Conservation (phyloP, 2,888 invertebrate genomes). For the Cerceris rybyensis region DNA sequence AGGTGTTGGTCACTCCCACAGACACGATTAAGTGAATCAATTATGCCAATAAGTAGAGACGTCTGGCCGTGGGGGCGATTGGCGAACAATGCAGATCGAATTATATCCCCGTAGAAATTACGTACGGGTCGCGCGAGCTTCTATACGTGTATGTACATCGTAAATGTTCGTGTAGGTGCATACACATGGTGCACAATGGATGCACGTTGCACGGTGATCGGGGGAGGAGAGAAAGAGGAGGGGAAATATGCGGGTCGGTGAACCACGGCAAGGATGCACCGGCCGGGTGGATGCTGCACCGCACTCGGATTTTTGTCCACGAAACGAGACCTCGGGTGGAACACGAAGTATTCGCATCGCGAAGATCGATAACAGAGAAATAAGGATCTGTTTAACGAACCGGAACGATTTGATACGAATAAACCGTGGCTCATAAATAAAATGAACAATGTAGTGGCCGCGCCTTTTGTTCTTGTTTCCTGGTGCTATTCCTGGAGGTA, state of each 20-base stretch:
- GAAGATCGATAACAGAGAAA: constrained; percentile 60
- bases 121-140: constrained; percentile 22
- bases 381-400: constrained; percentile 63
- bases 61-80: constrained; percentile 63
- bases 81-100: constrained; percentile 75
- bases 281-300: constrained; percentile 55
- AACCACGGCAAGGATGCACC: constrained; percentile 65
- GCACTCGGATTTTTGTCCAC: constrained; percentile 58
- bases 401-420: constrained; percentile 58
- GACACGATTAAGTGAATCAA: constrained; percentile 73
- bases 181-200: constrained; percentile 53
- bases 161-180: constrained; percentile 48
- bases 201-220: constrained; percentile 23
- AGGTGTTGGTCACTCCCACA: constrained; percentile 66
- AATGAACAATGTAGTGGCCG: constrained; percentile 43
- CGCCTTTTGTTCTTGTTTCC: constrained; percentile 31
- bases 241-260: constrained; percentile 66
- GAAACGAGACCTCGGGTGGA: constrained; percentile 42
- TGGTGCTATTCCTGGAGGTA: constrained; percentile 18
- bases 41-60: constrained; percentile 73
- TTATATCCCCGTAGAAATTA: constrained; percentile 69
- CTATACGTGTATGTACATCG: neutral
- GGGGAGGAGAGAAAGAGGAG: constrained; percentile 5
- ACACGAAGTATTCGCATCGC: constrained; percentile 15
- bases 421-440: constrained; percentile 52